These are phyloP conservation scores for Conus canariensis DNA, from an alignment of 2,888 invertebrate genomes.

Conservation along the genomic window DNA sequence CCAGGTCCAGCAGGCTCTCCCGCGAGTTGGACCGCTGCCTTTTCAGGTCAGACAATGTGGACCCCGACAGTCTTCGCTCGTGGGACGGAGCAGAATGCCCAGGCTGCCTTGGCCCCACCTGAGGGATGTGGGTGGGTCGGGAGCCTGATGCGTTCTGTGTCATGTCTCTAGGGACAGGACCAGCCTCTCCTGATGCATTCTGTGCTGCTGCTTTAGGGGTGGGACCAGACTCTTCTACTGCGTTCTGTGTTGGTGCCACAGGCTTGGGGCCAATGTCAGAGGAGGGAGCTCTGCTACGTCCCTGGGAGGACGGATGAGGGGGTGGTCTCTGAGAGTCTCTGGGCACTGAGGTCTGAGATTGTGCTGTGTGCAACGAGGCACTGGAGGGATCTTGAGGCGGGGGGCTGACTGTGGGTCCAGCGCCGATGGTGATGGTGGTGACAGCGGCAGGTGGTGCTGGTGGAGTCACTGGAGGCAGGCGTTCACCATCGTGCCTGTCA, in stretches of 20 bases:
- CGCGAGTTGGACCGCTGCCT: conserved; percentile 85
- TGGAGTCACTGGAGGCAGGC: background rate
- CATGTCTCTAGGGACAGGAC: background rate
- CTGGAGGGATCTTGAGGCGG: background rate
- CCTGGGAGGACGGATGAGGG: background rate
- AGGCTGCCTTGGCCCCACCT: background rate
- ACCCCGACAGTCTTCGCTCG: conserved; percentile 4
- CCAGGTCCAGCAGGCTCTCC: conserved; percentile 45
- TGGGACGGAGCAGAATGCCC: background rate
- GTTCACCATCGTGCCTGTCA: background rate
- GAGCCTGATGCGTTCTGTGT: background rate
- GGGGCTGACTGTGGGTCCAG: background rate
- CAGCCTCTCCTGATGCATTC: background rate
- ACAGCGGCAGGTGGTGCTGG: background rate
- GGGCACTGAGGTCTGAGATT: background rate
- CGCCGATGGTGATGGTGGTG: conserved; percentile 16
- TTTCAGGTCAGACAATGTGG: conserved; percentile 93
- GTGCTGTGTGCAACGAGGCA: background rate
- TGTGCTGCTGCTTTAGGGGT: background rate
- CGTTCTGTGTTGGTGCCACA: background rate
- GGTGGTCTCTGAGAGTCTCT: background rate
- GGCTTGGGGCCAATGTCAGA: background rate
- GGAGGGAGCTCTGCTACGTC: background rate
- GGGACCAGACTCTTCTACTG: background rate
- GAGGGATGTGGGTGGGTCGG: background rate